Evolutionary conservation across 2,113 vertebrate species (phyloP).

Genomic region (Crocuta crocuta): DNA sequence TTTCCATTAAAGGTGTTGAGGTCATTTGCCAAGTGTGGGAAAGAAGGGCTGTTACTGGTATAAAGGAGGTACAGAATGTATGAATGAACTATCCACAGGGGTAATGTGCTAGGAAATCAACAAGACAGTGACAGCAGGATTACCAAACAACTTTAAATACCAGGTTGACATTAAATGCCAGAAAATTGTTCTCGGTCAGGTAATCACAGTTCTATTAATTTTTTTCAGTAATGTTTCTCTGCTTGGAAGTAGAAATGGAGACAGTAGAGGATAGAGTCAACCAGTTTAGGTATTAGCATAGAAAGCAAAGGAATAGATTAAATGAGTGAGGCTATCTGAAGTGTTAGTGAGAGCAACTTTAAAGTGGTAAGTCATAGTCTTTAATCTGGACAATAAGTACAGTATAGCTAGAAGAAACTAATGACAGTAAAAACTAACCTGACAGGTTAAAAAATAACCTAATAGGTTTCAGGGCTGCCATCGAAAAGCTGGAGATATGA

Average conservation of each 20-base stretch:
- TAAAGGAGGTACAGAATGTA: neutral
- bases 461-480: neutral
- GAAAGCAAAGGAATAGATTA: neutral
- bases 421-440: neutral
- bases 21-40: neutral
- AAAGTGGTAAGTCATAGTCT: constrained; percentile 2
- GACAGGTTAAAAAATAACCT: neutral
- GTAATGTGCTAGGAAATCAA: neutral
- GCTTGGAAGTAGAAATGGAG: constrained; percentile 19
- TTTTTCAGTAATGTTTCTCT: constrained; percentile 36
- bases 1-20: neutral
- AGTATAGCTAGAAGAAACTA: neutral
- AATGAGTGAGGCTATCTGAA: neutral
- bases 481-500: neutral
- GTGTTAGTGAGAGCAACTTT: neutral
- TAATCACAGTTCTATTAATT: neutral
- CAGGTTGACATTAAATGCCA: neutral
- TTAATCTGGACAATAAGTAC: constrained; percentile 7
- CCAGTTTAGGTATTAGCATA: neutral
- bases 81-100: neutral
- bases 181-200: neutral
- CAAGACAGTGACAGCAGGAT: neutral
- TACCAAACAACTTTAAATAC: constrained; percentile 16
- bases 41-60: neutral
- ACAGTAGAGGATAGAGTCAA: neutral